These are phyloP conservation scores for Leucophora obtusa DNA, from an alignment of 2,888 invertebrate species.

Conservation along the genomic window DNA sequence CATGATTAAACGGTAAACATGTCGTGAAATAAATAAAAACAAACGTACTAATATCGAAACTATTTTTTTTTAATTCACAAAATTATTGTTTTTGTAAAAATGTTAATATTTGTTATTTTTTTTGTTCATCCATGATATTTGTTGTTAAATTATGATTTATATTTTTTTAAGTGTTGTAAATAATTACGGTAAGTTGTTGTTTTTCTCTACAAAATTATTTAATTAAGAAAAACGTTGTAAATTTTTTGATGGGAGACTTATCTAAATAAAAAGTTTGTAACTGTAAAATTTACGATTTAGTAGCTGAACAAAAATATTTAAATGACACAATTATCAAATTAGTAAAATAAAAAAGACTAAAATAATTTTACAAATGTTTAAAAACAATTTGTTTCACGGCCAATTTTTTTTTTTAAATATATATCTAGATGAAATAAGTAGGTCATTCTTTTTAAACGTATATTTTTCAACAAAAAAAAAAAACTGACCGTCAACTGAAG, in stretches of 20 bases:
- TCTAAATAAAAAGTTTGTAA: neutral
- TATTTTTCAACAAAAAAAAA: neutral
- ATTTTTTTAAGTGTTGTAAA: conserved; percentile 76
- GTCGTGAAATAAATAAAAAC: conserved; percentile 65
- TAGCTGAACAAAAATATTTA: too few relatives aligned
- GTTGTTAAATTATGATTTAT: conserved; percentile 74
- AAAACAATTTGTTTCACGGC: too few relatives aligned
- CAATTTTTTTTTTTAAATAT: too few relatives aligned
- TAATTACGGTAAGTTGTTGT: conserved; percentile 77
- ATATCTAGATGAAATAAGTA: neutral
- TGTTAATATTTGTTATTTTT: conserved; percentile 46
- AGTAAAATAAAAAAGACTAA: neutral
- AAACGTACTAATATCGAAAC: conserved; percentile 42
- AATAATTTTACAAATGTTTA: neutral
- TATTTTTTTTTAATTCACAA: conserved; percentile 36
- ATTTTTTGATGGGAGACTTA: neutral
- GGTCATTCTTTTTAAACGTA: neutral
- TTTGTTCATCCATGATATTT: conserved; percentile 54
- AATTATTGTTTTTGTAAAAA: conserved; percentile 9
- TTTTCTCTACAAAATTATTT: neutral
- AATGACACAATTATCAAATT: too few relatives aligned
- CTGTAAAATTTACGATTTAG: neutral
- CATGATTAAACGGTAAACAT: conserved; percentile 78
- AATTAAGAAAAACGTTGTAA: neutral
- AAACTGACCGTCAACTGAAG: too few relatives aligned